Evolutionary conservation across 2,888 invertebrate genomes (phyloP), one percentile per base, ranked within the genome.

Genomic region (Lapara coniferarum): DNA sequence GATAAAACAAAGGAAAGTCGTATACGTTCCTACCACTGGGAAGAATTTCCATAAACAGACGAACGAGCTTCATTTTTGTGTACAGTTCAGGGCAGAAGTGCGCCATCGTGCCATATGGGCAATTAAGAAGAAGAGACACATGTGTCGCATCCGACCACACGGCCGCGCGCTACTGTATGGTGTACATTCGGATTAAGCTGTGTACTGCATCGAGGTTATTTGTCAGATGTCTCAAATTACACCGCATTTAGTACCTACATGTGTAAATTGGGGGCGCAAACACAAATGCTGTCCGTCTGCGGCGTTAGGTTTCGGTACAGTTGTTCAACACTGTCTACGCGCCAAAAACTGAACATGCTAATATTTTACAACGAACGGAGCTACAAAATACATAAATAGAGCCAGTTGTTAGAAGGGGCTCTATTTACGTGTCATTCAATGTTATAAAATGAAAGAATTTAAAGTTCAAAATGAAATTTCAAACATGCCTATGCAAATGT

Each of bases 31-130:
- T 59, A 44, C 10, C 46, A 12, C 46, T 19, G 59, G 46, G 19
- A 49, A 49, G 16, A 12, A 67, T 67, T 67, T 67, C 16, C 55
- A 56, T 67, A 55, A 46, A 8, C 10, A 44, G 44, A 56, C 14
- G 19, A 25, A 57, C n/a, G 30, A n/a, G 58, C n/a, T 51, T 25
- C 10, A 44, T 58, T 37, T 37, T 52, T 66, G 14, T 14, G 16
- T 30, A 67, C 53, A 66, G 70, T 52, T 59, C 13, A 37, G 44
- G 69, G 68, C 59, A 68, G 67, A 58, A 69, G 58, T 72, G 71
- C 71, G 69, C 53, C 72, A 73, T 71, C 72, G 73, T 71, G 71
- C 56, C 74, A 74, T 72, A 72, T 74, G 74, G 72, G 44, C 70
- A 71, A 72, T 69, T 69, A 73, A 25, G 71, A 71, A 59, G 59